Percentiles rank a stretch among this genome's conserved stretches.
Evolutionary conservation across 2,797 vertebrate genomes (phyloP).

Genomic region (Platyrinchus mystaceus): DNA sequence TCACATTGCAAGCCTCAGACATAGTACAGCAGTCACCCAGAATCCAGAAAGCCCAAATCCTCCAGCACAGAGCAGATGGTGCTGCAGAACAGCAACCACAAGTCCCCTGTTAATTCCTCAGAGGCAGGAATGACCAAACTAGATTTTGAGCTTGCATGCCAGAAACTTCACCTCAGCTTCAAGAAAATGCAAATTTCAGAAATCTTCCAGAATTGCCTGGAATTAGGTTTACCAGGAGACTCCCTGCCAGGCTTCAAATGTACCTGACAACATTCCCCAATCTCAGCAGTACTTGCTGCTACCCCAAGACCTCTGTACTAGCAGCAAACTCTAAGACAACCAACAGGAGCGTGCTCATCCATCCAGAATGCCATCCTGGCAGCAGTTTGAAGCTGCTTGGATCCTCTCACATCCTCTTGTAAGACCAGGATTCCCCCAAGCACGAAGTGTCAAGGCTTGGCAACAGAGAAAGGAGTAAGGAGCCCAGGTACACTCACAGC

Average conservation of each 20-base stretch:
- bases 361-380: background rate
- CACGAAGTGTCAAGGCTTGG: background rate
- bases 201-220: background rate
- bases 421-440: background rate
- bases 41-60: background rate
- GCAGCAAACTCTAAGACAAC: background rate
- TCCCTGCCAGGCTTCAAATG: background rate
- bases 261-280: background rate
- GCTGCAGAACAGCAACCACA: background rate
- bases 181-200: background rate
- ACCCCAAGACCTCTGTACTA: background rate
- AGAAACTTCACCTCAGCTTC: background rate
- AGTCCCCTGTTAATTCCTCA: background rate
- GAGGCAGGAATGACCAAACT: background rate
- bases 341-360: background rate
- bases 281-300: background rate
- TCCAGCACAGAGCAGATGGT: background rate
- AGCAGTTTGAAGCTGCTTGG: background rate
- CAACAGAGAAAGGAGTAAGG: background rate
- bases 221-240: background rate
- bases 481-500: background rate
- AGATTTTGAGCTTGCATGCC: background rate
- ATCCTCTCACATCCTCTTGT: background rate
- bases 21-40: background rate
- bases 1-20: background rate